Conservation (phyloP, 35 echinoderm and acorn worm species). For the Hemicentrotus pulcherrimus region DNA sequence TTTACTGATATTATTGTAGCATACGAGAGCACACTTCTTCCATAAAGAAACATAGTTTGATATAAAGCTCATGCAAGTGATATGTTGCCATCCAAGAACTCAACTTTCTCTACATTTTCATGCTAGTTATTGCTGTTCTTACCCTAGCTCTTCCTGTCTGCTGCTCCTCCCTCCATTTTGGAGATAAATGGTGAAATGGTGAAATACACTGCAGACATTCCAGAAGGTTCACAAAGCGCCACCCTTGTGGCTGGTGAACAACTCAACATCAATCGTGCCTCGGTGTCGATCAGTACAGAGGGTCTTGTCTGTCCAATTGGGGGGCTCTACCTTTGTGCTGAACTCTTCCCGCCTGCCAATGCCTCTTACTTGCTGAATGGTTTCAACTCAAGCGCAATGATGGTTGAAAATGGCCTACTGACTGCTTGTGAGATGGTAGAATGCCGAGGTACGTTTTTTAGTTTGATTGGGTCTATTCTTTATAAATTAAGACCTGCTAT, state of each 20-base stretch:
- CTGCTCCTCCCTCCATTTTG: background rate
- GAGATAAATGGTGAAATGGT: background rate
- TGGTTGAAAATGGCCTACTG: background rate
- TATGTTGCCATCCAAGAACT: too few species aligned
- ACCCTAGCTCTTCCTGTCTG: background rate
- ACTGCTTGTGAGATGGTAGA: constrained; percentile 5
- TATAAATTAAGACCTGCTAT: too few species aligned
- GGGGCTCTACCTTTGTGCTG: background rate
- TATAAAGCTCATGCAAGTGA: too few species aligned
- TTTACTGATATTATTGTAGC: too few species aligned
- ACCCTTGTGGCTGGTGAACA: background rate
- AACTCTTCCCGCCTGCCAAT: background rate
- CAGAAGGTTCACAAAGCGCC: background rate
- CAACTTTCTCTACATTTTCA: background rate
- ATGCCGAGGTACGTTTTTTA: constrained; percentile 8
- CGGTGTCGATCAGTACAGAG: background rate
- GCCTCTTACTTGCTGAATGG: background rate
- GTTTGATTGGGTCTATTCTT: background rate
- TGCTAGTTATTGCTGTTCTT: background rate
- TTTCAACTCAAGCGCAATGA: background rate
- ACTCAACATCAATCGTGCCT: background rate
- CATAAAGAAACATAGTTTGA: too few species aligned
- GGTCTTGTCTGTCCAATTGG: background rate
- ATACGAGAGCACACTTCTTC: too few species aligned
- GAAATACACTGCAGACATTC: constrained; percentile 1